Percentiles rank a stretch among this genome's conserved stretches.
phyloP scores from a whole-genome alignment of 2,113 vertebrate species.

The Copsychus sechellarum region DNA sequence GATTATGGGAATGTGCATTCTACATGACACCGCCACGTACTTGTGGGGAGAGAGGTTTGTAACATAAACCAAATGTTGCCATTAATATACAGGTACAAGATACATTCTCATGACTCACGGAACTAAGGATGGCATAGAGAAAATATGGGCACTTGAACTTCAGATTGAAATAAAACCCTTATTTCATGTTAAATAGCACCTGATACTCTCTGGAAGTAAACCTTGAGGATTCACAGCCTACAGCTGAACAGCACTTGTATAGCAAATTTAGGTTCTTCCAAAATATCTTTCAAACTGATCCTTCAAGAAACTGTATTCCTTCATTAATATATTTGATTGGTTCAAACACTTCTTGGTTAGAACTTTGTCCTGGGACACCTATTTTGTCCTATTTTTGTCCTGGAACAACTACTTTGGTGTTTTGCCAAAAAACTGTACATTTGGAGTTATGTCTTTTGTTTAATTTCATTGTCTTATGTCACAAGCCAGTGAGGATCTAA shows the following conservation, averaged over 20 bases:
- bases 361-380: background rate
- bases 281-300: background rate
- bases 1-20: conserved; percentile 45
- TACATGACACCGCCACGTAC: background rate
- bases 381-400: background rate
- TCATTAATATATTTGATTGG: background rate
- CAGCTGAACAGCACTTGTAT: background rate
- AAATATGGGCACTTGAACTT: background rate
- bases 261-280: background rate
- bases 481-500: background rate
- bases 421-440: background rate
- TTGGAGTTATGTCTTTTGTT: background rate
- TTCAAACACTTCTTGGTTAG: background rate
- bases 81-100: conserved; percentile 41
- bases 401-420: background rate
- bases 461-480: background rate
- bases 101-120: background rate
- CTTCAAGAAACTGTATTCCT: background rate
- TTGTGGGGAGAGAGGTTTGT: conserved; percentile 31
- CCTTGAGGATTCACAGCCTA: background rate
- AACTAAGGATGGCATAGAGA: background rate
- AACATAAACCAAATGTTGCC: conserved; percentile 18
- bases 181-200: background rate
- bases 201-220: background rate
- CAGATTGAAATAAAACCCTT: background rate